These are phyloP conservation scores for Watsonalla binaria DNA, from an alignment of 2,888 invertebrate species.

Conservation along the genomic window DNA sequence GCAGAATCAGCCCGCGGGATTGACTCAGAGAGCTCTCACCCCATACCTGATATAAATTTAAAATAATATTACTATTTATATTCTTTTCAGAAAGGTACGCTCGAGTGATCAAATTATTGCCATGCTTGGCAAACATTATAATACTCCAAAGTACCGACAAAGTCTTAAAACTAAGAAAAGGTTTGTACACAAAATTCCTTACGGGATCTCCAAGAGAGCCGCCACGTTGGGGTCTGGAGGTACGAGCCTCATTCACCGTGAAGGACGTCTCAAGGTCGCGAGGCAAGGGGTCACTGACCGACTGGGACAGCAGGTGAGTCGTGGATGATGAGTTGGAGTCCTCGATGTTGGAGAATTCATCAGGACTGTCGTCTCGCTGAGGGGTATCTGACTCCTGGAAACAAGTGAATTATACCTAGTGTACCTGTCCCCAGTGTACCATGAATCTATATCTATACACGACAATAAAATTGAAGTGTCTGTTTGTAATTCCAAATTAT, in stretches of 20 bases:
- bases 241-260: slow-evolving; percentile 39
- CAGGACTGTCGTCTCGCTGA: slow-evolving; percentile 65
- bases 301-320: slow-evolving; percentile 63
- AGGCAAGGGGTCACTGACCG: slow-evolving; percentile 54
- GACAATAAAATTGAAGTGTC: too few species aligned
- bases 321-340: slow-evolving; percentile 66
- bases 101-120: not conserved
- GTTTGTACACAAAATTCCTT: slow-evolving; percentile 5
- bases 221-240: slow-evolving; percentile 40
- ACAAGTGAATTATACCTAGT: too few species aligned
- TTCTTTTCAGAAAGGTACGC: too few species aligned
- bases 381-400: slow-evolving; percentile 64
- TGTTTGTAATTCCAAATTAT: too few species aligned
- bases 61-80: too few species aligned
- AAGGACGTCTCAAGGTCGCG: slow-evolving; percentile 61
- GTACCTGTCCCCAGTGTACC: too few species aligned
- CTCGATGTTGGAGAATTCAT: slow-evolving; percentile 63
- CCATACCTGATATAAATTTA: slow-evolving; percentile 31
- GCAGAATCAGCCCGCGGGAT: slow-evolving; percentile 64
- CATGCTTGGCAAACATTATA: not conserved
- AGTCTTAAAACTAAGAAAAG: not conserved
- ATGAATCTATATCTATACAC: too few species aligned
- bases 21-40: slow-evolving; percentile 47
- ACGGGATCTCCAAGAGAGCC: slow-evolving; percentile 61
- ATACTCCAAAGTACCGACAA: too few species aligned